These are phyloP conservation scores for Chrysina gloriosa DNA, from an alignment of 2,888 invertebrate species.

Conservation along the genomic window DNA sequence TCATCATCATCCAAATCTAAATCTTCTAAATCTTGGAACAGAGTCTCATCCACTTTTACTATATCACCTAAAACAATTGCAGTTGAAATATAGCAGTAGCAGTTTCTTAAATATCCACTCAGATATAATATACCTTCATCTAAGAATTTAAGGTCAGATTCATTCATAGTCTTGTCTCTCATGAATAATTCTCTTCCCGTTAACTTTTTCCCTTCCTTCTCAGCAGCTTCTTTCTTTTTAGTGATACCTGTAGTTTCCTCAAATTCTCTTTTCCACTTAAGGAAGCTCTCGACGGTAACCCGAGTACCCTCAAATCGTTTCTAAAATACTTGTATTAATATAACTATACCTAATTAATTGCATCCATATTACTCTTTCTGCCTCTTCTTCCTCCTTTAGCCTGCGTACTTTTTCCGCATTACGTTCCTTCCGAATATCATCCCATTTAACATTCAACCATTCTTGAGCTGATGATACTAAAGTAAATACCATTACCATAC, in stretches of 20 bases:
- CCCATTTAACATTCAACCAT: constrained; percentile 89
- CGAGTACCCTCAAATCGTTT: constrained; percentile 96
- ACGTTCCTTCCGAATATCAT: constrained; percentile 76
- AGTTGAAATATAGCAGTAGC: neutral
- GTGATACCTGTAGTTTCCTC: constrained; percentile 88
- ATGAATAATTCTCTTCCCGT: constrained; percentile 96
- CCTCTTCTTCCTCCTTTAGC: constrained; percentile 84
- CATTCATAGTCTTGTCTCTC: constrained; percentile 90
- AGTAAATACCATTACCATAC: constrained; percentile 98
- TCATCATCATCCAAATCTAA: constrained; percentile 72
- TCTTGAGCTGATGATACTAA: constrained; percentile 88
- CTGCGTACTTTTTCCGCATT: constrained; percentile 78
- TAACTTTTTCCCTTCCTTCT: constrained; percentile 82
- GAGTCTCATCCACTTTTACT: constrained; percentile 92
- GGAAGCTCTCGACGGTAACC: constrained; percentile 94
- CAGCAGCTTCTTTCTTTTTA: constrained; percentile 77
- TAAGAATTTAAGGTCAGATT: constrained; percentile 96
- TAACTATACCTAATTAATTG: constrained; percentile 29
- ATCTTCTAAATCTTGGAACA: constrained; percentile 91
- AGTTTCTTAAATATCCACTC: neutral
- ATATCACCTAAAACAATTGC: constrained; percentile 70
- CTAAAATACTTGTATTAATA: constrained; percentile 63
- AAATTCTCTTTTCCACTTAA: constrained; percentile 94
- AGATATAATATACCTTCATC: constrained; percentile 76
- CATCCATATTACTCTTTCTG: constrained; percentile 75